Evolutionary conservation across 2,797 vertebrate species (phyloP), one percentile per base, ranked within the genome.

Genomic region (Neosilurus hyrtlii): DNA sequence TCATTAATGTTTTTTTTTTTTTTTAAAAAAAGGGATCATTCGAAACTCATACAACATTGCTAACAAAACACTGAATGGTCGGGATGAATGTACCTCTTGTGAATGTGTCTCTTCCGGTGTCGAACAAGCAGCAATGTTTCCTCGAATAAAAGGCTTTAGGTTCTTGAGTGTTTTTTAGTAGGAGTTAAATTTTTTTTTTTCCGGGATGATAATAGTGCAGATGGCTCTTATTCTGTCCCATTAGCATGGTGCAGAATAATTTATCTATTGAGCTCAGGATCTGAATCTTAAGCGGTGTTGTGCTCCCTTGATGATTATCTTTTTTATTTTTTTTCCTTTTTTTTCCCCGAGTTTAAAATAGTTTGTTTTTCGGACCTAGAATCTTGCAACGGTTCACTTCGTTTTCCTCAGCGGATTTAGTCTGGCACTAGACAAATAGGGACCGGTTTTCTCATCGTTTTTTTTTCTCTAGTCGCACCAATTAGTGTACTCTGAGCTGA

Each of bases 141-240:
- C 59, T 80, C 37, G 59, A 24, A 52, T n/a, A 22, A 51, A 49
- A 72, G 75, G 66, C 66, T 61, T 79, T 79, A 43, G 43, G 76
- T 71, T 24, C 18, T 73, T 57, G 22, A 43, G 24, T 4, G 10
- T 59, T 24, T 67, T 51, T 59, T 65, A 9, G 37, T 52, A 70
- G 59, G 37, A 76, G 52, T 57, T 76, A 62, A 54, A 43, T 9
- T 12, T 74, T 75, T 54, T 20, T 54, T 30, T 30, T 30, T n/a
- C n/a, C 16, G 73, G 8, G 49, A 57, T 65, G 59, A 82, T 82
- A 85, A 78, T 79, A 76, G 22, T 30, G 80, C 84, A 85, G 84
- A 82, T 85, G 84, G 84, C 63, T 71, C 74, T 59, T 79, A 79
- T 82, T 82, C 43, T 81, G 70, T 81, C 63, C 72, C 49, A 57